Evolutionary conservation across 1,140 invertebrate species (phyloP).

Genomic region (Eriocheir sinensis): DNA sequence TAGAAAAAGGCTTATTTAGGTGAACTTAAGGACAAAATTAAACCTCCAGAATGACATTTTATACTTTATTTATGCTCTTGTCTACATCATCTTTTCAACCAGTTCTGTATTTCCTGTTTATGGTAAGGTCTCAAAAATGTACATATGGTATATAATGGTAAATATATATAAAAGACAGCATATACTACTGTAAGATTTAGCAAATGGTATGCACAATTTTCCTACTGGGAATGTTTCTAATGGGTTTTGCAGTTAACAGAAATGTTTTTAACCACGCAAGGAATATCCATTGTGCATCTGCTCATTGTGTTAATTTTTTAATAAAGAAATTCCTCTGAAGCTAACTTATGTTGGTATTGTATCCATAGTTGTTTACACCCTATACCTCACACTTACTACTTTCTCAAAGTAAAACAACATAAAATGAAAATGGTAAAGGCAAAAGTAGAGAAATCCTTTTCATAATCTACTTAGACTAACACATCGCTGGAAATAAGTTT

Average conservation of each 20-base stretch:
- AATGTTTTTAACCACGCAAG: background rate
- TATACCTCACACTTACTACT: too few species aligned
- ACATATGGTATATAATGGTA: background rate
- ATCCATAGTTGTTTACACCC: too few species aligned
- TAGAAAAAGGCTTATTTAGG: background rate
- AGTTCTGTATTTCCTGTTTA: background rate
- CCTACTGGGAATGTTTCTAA: constrained; percentile 24
- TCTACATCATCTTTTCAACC: background rate
- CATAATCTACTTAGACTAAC: too few species aligned
- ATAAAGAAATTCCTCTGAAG: background rate
- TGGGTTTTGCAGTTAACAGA: constrained; percentile 14
- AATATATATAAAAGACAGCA: constrained; percentile 22
- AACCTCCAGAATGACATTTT: background rate
- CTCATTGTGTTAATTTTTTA: constrained; percentile 3
- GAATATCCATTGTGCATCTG: constrained; percentile 24
- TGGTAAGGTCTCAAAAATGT: constrained; percentile 14
- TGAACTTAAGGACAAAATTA: background rate
- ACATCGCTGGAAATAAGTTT: too few species aligned
- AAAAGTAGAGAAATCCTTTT: too few species aligned
- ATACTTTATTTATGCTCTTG: background rate
- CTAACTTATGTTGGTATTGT: too few species aligned
- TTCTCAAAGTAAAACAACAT: too few species aligned
- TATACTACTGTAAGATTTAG: background rate
- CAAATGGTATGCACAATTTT: constrained; percentile 16
- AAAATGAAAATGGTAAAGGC: too few species aligned